Evolutionary conservation across 2,113 vertebrate species (phyloP).

Genomic region (Megalops atlanticus): DNA sequence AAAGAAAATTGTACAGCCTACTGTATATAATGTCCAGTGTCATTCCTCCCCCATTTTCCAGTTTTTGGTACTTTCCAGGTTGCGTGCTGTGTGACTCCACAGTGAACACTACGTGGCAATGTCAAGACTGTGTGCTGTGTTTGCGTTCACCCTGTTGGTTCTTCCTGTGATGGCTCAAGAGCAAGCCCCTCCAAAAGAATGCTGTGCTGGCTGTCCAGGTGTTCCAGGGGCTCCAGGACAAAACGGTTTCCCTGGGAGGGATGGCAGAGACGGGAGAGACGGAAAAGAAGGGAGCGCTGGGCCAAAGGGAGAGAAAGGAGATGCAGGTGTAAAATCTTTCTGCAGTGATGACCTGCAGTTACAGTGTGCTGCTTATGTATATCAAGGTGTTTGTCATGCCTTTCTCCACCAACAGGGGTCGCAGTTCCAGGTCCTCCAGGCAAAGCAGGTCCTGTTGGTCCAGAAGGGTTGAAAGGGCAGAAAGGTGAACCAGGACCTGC

Average conservation of each 20-base stretch:
- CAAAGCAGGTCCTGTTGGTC: constrained; percentile 30
- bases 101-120: too few species aligned
- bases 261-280: constrained; percentile 30
- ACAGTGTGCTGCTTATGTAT: background rate
- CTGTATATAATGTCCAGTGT: too few species aligned
- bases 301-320: constrained; percentile 42
- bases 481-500: constrained; percentile 16
- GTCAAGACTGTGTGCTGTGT: too few species aligned
- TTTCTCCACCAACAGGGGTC: background rate
- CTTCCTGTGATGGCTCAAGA: too few species aligned
- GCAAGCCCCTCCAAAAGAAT: constrained; percentile 19
- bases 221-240: constrained; percentile 37
- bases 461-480: constrained; percentile 3
- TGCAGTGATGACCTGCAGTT: too few species aligned
- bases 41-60: too few species aligned
- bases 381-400: background rate
- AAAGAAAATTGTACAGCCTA: too few species aligned
- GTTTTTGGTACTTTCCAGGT: too few species aligned
- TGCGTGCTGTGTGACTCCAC: too few species aligned
- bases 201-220: constrained; percentile 26
- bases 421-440: constrained; percentile 35
- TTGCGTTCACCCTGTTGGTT: too few species aligned
- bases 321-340: constrained; percentile 34
- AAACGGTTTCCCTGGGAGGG: constrained; percentile 34
- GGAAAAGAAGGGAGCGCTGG: constrained; percentile 30